phyloP scores from a whole-genome alignment of 2,797 vertebrate genomes.

The Bradypus variegatus region DNA sequence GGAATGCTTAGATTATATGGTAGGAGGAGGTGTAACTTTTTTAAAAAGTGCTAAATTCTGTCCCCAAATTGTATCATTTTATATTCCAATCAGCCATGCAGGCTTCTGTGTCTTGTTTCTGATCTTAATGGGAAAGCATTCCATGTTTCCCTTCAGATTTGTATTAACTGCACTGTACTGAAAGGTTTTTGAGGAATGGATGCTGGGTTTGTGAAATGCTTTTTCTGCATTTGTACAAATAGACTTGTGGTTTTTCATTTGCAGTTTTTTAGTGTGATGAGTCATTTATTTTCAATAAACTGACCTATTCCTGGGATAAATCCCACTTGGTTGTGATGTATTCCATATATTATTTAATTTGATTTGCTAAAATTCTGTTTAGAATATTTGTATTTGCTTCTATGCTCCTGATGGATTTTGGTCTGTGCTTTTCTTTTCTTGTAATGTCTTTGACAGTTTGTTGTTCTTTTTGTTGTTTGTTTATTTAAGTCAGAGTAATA shows the following conservation, averaged over 20 bases:
- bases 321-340: not conserved
- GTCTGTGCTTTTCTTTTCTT: not conserved
- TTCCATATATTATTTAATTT: not conserved
- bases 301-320: not conserved
- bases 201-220: not conserved
- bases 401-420: not conserved
- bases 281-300: not conserved
- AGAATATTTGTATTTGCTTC: not conserved
- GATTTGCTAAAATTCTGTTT: not conserved
- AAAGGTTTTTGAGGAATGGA: not conserved
- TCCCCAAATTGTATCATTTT: not conserved
- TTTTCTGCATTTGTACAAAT: not conserved
- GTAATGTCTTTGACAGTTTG: too few species aligned
- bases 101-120: too few species aligned
- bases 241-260: not conserved
- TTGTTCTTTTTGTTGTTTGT: not conserved
- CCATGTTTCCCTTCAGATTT: too few species aligned
- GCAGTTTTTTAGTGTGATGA: not conserved
- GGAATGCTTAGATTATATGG: not conserved
- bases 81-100: not conserved
- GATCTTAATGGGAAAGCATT: not conserved
- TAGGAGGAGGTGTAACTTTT: not conserved
- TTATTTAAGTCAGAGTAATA: not conserved
- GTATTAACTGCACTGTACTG: too few species aligned
- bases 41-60: not conserved